Percentiles rank a stretch among this genome's conserved stretches.
Evolutionary conservation across 2,113 vertebrate species (phyloP).

Genomic region (Puma concolor): DNA sequence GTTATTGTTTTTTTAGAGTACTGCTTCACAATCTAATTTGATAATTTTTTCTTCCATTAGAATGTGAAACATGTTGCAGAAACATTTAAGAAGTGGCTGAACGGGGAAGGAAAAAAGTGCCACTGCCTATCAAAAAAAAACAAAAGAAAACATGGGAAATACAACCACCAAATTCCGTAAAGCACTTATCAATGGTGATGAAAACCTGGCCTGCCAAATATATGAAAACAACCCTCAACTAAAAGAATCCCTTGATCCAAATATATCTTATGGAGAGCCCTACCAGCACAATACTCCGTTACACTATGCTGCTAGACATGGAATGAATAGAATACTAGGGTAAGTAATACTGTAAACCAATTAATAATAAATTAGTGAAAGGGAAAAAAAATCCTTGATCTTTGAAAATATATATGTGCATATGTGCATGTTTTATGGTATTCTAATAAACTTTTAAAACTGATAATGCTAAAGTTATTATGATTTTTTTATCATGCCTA

Average conservation of each 20-base stretch:
- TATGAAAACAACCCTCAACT: constrained; percentile 98
- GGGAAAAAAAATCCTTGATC: neutral
- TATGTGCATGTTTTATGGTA: neutral
- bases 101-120: constrained; percentile 83
- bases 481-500: neutral
- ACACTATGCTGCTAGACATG: constrained; percentile 97
- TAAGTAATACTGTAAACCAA: constrained; percentile 81
- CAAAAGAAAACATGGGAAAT: constrained; percentile 94
- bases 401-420: constrained; percentile 2
- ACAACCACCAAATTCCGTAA: constrained; percentile 99
- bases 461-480: constrained; percentile 14
- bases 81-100: constrained; percentile 85
- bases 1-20: constrained; percentile 50
- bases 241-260: constrained; percentile 98
- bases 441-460: constrained; percentile 24
- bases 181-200: constrained; percentile 97
- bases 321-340: constrained; percentile 97
- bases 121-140: constrained; percentile 76
- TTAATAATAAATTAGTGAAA: constrained; percentile 10
- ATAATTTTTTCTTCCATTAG: constrained; percentile 81
- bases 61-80: constrained; percentile 89
- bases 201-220: constrained; percentile 96
- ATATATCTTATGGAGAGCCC: constrained; percentile 97
- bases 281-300: constrained; percentile 99
- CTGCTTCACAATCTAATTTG: constrained; percentile 63